These are phyloP conservation scores for Drosophila malerkotliana DNA, from an alignment of 1,140 invertebrate genomes.

Conservation along the genomic window DNA sequence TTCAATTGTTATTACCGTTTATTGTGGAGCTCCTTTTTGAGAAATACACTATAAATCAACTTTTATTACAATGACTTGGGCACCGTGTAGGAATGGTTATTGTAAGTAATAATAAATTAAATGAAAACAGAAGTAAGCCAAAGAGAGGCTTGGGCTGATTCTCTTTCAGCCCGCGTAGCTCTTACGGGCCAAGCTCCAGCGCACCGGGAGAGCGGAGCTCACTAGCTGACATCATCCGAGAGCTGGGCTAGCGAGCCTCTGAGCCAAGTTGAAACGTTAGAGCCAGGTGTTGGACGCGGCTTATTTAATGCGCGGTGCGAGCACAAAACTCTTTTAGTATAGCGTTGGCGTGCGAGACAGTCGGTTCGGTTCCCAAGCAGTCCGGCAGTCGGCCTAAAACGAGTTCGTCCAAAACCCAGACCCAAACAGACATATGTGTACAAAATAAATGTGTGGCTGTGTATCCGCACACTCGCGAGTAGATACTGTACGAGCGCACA, in stretches of 20 bases:
- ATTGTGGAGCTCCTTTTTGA: constrained; percentile 62
- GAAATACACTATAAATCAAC: constrained; percentile 65
- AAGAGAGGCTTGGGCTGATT: constrained; percentile 18
- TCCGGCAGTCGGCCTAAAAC: constrained; percentile 23
- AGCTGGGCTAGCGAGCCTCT: constrained; percentile 9
- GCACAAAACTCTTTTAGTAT: constrained; percentile 79
- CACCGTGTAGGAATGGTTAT: constrained; percentile 37
- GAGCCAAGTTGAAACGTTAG: constrained; percentile 32
- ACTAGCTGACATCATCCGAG: constrained; percentile 68
- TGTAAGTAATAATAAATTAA: constrained; percentile 31
- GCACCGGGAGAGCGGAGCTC: background rate
- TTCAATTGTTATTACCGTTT: constrained; percentile 27
- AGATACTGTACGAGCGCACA: constrained; percentile 22
- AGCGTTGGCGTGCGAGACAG: constrained; percentile 78
- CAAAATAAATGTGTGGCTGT: constrained; percentile 4
- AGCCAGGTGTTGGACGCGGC: constrained; percentile 62
- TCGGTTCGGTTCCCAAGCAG: constrained; percentile 65
- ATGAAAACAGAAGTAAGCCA: constrained; percentile 12
- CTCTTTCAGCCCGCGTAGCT: constrained; percentile 18
- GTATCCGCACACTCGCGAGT: constrained; percentile 3
- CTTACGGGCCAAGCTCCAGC: too few relatives aligned
- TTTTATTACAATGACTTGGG: constrained; percentile 55
- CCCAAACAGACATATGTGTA: constrained; percentile 5
- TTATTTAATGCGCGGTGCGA: constrained; percentile 71
- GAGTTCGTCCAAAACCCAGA: constrained; percentile 18